These are phyloP conservation scores for Apamea sordens DNA, from an alignment of 2,888 invertebrate genomes.

Conservation along the genomic window DNA sequence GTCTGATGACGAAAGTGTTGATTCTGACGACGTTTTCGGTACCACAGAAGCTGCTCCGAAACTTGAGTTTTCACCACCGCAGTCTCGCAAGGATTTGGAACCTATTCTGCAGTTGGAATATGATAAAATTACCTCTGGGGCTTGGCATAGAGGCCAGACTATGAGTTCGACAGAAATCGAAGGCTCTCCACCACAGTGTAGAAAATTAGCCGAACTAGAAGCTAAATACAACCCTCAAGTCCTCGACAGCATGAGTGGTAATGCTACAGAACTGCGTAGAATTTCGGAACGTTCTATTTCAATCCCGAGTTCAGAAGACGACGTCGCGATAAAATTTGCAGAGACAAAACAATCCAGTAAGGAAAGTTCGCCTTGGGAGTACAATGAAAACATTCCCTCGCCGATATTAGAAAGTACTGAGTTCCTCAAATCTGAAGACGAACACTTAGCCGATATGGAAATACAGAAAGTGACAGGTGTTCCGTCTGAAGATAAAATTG, in stretches of 20 bases:
- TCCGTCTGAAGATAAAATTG: conserved; percentile 81
- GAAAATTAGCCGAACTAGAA: conserved; percentile 91
- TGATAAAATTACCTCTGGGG: conserved; percentile 92
- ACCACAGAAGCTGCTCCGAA: conserved; percentile 94
- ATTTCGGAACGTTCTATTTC: conserved; percentile 94
- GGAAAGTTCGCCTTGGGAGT: conserved; percentile 91
- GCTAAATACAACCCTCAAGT: conserved; percentile 92
- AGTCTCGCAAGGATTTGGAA: conserved; percentile 94
- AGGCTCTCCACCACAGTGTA: conserved; percentile 93
- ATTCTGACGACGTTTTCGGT: conserved; percentile 94
- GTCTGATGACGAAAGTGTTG: conserved; percentile 94
- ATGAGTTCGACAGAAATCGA: conserved; percentile 95
- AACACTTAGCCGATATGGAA: conserved; percentile 89
- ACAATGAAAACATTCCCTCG: conserved; percentile 92
- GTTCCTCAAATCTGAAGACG: conserved; percentile 91
- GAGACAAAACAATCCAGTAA: conserved; percentile 88
- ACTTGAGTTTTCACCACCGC: conserved; percentile 94
- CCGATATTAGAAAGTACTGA: conserved; percentile 91
- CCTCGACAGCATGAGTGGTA: conserved; percentile 91
- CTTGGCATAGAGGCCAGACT: conserved; percentile 92
- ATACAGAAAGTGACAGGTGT: conserved; percentile 90
- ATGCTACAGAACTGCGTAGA: conserved; percentile 92
- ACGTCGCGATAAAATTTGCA: conserved; percentile 90
- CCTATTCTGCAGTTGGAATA: conserved; percentile 93
- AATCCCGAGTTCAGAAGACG: conserved; percentile 94